A percentile compares a stretch with the other conserved stretches of the same genome.
Evolutionary conservation across 2,888 invertebrate genomes (phyloP).

Genomic region (Lutraria lutraria): DNA sequence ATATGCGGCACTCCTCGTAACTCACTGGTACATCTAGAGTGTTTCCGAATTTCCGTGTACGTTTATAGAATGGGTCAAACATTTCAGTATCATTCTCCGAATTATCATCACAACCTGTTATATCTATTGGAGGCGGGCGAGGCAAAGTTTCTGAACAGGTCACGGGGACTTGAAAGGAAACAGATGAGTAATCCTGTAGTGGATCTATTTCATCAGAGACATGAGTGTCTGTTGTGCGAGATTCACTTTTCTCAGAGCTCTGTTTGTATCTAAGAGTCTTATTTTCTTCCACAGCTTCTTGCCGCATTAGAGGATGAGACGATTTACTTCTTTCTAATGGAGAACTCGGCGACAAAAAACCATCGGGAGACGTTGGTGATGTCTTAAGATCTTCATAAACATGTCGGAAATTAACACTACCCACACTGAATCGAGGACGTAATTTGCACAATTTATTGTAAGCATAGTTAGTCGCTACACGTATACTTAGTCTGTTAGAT

Average conservation of each 20-base stretch:
- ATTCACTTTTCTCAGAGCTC: slow-evolving; percentile 63
- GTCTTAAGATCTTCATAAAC: slow-evolving; percentile 52
- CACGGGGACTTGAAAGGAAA: slow-evolving; percentile 26
- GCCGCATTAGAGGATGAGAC: slow-evolving; percentile 63
- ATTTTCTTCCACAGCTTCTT: slow-evolving; percentile 61
- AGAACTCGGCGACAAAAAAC: neutral
- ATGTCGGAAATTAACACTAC: slow-evolving; percentile 56
- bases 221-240: slow-evolving; percentile 58
- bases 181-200: slow-evolving; percentile 27
- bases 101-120: slow-evolving; percentile 51
- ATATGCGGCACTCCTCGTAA: slow-evolving; percentile 37
- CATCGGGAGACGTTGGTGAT: slow-evolving; percentile 43
- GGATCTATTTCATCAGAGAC: slow-evolving; percentile 54
- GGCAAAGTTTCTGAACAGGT: neutral
- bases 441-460: slow-evolving; percentile 66
- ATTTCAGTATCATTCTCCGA: neutral
- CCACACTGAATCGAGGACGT: slow-evolving; percentile 64
- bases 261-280: slow-evolving; percentile 38
- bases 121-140: neutral
- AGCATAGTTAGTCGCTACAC: slow-evolving; percentile 62
- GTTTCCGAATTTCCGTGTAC: slow-evolving; percentile 41
- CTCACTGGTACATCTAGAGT: slow-evolving; percentile 41
- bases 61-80: neutral
- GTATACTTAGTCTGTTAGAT: slow-evolving; percentile 57
- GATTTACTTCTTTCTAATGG: slow-evolving; percentile 35